These are phyloP conservation scores for Xyrauchen texanus DNA, from an alignment of 2,113 vertebrate genomes.

Conservation along the genomic window DNA sequence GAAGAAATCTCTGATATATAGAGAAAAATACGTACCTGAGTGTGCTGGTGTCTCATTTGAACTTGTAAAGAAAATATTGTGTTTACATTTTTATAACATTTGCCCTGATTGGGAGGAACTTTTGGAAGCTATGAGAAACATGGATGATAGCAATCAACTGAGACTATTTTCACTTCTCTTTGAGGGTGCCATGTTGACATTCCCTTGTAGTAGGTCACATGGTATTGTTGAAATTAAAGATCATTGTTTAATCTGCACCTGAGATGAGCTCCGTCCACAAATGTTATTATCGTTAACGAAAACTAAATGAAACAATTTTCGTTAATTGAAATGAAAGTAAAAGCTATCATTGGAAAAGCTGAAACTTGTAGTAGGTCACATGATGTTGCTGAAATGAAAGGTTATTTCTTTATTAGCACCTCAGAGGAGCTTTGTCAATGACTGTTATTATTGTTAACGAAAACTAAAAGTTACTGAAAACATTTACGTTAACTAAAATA, in stretches of 20 bases:
- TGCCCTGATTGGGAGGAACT: constrained; percentile 13
- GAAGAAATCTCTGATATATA: constrained; percentile 19
- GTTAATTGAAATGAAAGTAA: no score
- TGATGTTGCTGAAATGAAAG: no score
- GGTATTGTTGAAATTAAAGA: constrained; percentile 36
- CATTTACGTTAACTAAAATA: no score
- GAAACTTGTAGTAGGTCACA: no score
- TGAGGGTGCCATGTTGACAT: constrained; percentile 31
- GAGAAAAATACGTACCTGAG: constrained; percentile 10
- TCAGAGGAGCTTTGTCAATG: no score
- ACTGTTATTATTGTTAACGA: no score
- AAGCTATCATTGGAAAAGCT: no score
- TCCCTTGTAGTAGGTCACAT: constrained; percentile 35
- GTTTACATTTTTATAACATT: constrained; percentile 26
- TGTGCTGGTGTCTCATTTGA: constrained; percentile 13
- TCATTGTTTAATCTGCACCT: constrained; percentile 48
- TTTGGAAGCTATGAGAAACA: constrained; percentile 16
- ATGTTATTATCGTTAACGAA: neutral
- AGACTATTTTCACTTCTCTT: constrained; percentile 16
- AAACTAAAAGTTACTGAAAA: no score
- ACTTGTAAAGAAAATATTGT: constrained; percentile 13
- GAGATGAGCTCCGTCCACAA: constrained; percentile 8
- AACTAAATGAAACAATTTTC: no score
- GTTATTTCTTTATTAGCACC: no score
- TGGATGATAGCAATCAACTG: constrained; percentile 28